Conservation (phyloP, 2,113 vertebrate genomes). For the Sinocyclocheilus maitianheensis region DNA sequence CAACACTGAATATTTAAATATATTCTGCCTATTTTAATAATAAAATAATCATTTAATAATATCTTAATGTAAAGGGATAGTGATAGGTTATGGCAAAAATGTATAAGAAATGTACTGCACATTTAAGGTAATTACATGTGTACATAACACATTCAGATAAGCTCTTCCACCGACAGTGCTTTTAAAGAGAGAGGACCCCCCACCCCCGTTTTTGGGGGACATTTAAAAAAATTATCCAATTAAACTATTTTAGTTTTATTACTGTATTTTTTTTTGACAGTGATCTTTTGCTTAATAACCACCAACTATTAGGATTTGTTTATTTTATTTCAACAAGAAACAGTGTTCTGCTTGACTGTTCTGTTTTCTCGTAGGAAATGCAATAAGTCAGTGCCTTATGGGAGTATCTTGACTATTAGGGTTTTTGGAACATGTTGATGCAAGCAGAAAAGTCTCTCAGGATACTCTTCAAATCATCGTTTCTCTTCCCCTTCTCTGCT, state of each 20-base stretch:
- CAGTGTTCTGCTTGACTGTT: neutral
- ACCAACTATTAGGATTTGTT: neutral
- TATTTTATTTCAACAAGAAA: neutral
- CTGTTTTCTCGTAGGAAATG: neutral
- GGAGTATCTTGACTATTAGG: neutral
- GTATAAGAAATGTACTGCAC: neutral
- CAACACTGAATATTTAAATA: neutral
- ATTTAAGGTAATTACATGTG: neutral
- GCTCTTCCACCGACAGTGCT: neutral
- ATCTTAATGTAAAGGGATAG: neutral
- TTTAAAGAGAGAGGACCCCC: neutral
- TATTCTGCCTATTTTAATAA: neutral
- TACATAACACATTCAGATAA: neutral
- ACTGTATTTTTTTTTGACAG: neutral
- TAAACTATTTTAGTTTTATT: neutral
- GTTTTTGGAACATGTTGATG: conserved; percentile 13
- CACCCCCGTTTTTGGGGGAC: no score
- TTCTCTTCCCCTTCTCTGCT: neutral
- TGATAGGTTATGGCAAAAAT: neutral
- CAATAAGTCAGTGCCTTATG: neutral
- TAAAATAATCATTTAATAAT: neutral
- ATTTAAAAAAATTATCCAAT: no score
- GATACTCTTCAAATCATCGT: neutral
- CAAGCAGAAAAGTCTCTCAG: conserved; percentile 23
- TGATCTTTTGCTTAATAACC: neutral